Base-by-base conservation (phyloP, 2,797 vertebrate genomes). In the Poeciliopsis presidionis region DNA sequence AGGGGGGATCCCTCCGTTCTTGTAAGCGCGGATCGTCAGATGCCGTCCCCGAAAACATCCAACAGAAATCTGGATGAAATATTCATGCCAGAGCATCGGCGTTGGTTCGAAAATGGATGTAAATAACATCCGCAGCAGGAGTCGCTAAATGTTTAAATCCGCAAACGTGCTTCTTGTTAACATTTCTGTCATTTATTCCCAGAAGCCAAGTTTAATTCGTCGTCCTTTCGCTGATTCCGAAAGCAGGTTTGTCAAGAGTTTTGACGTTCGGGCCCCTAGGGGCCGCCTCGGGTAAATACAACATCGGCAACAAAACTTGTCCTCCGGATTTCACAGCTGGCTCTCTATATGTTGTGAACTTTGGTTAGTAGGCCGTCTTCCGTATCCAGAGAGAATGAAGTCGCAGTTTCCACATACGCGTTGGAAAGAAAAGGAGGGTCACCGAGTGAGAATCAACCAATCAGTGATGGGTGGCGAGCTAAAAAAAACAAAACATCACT, bases 21-120 rank as follows among this genome's bases (percentile, higher is more conserved):
- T 87, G 86, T 93, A 86, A 84, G 77, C 85, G 86, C 84, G 88
- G 89, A 71, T 90, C 87, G 87, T 90, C 82, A 88, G 81, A 90
- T 86, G 75, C 72, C 79, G 63, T 78, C 77, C 79, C 72, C 75
- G 59, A 73, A 90, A 87, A 86, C 41, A 79, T 11, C 13, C 78
- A n/a, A 45, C 3, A 61, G 81, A 85, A 82, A 77, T 80, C 77
- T 43, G 74, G 14, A 84, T 88, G 82, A 94, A 91, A 91, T 75
- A 91, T 93, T 91, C 46, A 93, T 93, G 76, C 81, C 89, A 91
- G 86, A 90, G 45, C 77, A 78, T 79, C 78, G 30, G 81, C 84
- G 87, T 46, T 78, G 88, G 84, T 90, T 86, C 76, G 88, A 84
- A 90, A 73, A 86, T 5, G 49, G 57, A 74, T 25, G 41, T 55